A percentile compares a stretch with the other conserved stretches of the same genome.
These are phyloP conservation scores for Schrankia costaestrigalis DNA, from an alignment of 2,888 invertebrate species.

Conservation along the genomic window DNA sequence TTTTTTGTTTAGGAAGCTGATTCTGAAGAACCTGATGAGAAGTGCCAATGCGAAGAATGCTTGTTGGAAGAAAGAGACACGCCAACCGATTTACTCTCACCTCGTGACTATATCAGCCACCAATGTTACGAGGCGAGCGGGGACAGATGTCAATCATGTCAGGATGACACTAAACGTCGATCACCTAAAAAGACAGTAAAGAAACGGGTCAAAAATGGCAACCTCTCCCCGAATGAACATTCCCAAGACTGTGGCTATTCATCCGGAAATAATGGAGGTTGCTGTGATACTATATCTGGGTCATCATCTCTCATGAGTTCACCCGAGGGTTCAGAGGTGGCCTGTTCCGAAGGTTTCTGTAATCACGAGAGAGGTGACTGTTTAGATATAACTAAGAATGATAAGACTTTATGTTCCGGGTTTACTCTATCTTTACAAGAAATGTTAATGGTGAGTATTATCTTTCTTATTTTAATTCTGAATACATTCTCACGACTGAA, in stretches of 20 bases:
- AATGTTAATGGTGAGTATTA: conserved; percentile 87
- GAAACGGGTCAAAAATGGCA: conserved; percentile 73
- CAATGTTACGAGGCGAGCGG: conserved; percentile 56
- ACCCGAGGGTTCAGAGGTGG: conserved; percentile 94
- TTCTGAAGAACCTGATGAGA: conserved; percentile 74
- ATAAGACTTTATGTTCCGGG: conserved; percentile 68
- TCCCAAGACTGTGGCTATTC: conserved; percentile 94
- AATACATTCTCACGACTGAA: no score
- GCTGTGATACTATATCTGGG: conserved; percentile 83
- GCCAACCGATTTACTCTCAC: conserved; percentile 63
- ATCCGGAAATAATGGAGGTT: conserved; percentile 89
- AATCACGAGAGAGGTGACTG: conserved; percentile 84
- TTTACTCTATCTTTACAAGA: conserved; percentile 85
- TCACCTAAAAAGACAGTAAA: conserved; percentile 63
- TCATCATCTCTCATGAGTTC: conserved; percentile 91
- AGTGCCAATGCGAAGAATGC: conserved; percentile 76
- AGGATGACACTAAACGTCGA: conserved; percentile 67
- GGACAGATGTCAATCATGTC: conserved; percentile 70
- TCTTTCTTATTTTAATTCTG: no score
- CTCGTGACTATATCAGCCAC: conserved; percentile 50
- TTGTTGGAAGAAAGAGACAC: conserved; percentile 66
- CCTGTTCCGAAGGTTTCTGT: conserved; percentile 93
- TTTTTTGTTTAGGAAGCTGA: conserved; percentile 56
- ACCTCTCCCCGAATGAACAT: conserved; percentile 84
- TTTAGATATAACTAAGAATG: conserved; percentile 60